Evolutionary conservation across 2,888 invertebrate genomes (phyloP).

Genomic region (Drosophila suboccidentalis): DNA sequence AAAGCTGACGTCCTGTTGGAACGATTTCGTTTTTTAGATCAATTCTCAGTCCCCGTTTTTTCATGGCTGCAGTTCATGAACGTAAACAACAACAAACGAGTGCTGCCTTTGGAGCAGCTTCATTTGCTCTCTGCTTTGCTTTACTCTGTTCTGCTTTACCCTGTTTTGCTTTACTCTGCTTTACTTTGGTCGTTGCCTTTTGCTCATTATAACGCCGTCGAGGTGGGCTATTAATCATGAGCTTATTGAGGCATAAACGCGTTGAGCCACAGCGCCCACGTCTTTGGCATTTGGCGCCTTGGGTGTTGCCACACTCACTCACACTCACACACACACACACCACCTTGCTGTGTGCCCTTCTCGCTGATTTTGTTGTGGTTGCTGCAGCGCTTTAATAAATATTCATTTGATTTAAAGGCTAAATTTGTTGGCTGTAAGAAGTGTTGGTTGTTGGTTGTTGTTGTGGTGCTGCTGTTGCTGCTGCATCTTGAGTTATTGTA

Average conservation of each 20-base stretch:
- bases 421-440: background rate
- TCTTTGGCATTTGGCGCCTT: constrained; percentile 50
- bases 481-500: constrained; percentile 57
- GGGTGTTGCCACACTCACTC: constrained; percentile 18
- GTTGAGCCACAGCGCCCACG: constrained; percentile 70
- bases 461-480: constrained; percentile 7
- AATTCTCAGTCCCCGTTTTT: constrained; percentile 6
- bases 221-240: constrained; percentile 82
- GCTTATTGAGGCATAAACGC: constrained; percentile 84
- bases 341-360: no score
- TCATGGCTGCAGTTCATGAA: constrained; percentile 34
- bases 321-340: constrained; percentile 6
- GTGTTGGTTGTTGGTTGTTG: constrained; percentile 3
- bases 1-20: background rate
- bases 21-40: constrained; percentile 1
- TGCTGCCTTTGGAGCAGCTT: background rate
- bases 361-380: constrained; percentile 5
- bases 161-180: constrained; percentile 23
- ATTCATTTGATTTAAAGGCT: constrained; percentile 69
- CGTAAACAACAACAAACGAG: constrained; percentile 15
- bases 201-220: constrained; percentile 67
- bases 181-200: constrained; percentile 61
- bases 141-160: constrained; percentile 14
- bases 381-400: constrained; percentile 70
- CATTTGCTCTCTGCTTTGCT: no score